Percentiles rank a stretch among this genome's conserved stretches.
Conservation (phyloP, 2,797 vertebrate genomes). For the Anguilla pacifica region DNA sequence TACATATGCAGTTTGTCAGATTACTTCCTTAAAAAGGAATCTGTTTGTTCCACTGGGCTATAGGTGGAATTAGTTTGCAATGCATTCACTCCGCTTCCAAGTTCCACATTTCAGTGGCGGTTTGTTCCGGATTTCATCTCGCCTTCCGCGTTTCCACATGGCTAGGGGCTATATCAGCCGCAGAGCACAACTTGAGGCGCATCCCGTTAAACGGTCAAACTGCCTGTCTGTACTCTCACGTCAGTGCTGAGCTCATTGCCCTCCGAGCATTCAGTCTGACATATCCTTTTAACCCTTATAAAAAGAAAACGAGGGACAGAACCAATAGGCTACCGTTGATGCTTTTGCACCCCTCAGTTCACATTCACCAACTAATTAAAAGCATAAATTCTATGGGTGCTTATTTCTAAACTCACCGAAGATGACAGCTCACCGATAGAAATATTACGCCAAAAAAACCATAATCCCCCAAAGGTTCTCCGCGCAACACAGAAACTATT, state of each 20-base stretch:
- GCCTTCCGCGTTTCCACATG: conserved; percentile 38
- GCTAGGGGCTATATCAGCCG: conserved; percentile 44
- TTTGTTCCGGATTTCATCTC: conserved; percentile 58
- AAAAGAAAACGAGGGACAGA: neutral
- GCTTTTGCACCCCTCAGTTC: neutral
- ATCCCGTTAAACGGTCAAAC: conserved; percentile 61
- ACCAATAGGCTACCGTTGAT: neutral
- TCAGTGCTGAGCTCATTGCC: neutral
- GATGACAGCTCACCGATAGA: neutral
- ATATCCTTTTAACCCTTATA: neutral
- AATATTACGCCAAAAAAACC: neutral
- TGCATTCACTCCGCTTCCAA: conserved; percentile 30
- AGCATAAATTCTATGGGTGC: neutral
- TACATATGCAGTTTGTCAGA: neutral
- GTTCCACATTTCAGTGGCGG: conserved; percentile 49
- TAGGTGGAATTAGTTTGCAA: neutral
- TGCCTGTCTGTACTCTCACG: conserved; percentile 35
- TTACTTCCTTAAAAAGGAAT: neutral
- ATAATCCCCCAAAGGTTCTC: neutral
- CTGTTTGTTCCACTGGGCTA: conserved; percentile 17
- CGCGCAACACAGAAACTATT: neutral
- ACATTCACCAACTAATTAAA: neutral
- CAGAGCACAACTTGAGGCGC: conserved; percentile 60
- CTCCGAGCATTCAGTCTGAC: neutral
- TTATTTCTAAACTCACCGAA: neutral